Evolutionary conservation across 2,797 vertebrate genomes (phyloP), one percentile per base, ranked within the genome.

Genomic region (Hyperoplus lanceolatus): DNA sequence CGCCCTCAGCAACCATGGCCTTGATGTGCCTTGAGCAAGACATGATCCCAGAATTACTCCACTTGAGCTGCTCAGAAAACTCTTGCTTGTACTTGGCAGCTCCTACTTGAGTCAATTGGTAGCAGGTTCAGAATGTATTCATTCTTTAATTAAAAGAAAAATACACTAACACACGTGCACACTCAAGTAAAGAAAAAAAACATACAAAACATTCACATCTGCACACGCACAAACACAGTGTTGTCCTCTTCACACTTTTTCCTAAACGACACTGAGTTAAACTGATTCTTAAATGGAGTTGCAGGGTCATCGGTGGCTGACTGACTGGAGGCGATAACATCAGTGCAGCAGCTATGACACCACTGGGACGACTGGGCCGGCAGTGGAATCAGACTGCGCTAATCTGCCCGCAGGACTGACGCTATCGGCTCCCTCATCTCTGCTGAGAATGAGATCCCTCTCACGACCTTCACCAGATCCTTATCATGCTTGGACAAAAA

Each of bases 391-490:
- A 77, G 87, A 90, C 83, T 87, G 80, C 75, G 53, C 86, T 93
- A 91, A 93, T 94, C 91, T 89, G 83, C 73, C 87, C 45, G 64
- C 80, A 82, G 86, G 84, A 86, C 87, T 79, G 89, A 89, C 89
- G 46, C 82, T 94, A 94, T 95, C 94, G 8, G 83, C 71, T 1
- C 61, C 16, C 84, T 92, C 90, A 95, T 95, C 94, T 90, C 82
- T 81, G 88, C 88, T 76, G 81, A 88, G 91, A 94, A 94, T 87
- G 91, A 93, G 92, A 94, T 94, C 90, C 91, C 87, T 89, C 89
- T 86, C 81, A 83, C 78, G 93, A 95, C 94, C 94, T 95, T 94
- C 92, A 93, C 62, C 78, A 86, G 92, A 95, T 94, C 79, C 53
- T 80, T 93, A 94, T 95, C 94, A 3, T 7, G 1, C 56, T 15